These are phyloP conservation scores for Prinia subflava DNA, from an alignment of 2,113 vertebrate species.

Conservation along the genomic window DNA sequence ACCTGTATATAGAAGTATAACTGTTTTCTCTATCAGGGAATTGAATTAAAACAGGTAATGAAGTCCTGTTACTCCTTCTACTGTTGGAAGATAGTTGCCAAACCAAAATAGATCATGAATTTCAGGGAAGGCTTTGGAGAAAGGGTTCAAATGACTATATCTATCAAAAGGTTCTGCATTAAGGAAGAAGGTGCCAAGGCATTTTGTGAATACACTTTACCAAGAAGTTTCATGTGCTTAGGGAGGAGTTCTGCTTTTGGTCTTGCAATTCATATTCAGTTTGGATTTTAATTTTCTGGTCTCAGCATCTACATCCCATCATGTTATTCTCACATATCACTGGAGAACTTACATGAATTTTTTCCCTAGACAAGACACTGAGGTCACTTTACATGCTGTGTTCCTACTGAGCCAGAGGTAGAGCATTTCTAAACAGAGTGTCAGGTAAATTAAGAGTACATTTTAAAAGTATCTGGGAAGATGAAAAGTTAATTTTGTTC, in stretches of 20 bases:
- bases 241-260: background rate
- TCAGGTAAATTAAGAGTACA: background rate
- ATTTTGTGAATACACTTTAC: background rate
- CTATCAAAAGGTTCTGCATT: background rate
- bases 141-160: background rate
- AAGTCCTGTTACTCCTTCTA: background rate
- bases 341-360: accelerated
- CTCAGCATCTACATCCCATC: background rate
- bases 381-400: background rate
- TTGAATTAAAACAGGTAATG: background rate
- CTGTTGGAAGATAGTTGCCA: background rate
- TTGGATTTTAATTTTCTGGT: background rate
- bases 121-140: background rate
- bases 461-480: background rate
- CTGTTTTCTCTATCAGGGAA: background rate
- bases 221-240: background rate
- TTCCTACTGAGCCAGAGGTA: background rate
- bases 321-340: background rate
- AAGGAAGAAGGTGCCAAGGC: background rate
- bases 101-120: background rate
- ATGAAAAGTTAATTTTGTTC: background rate
- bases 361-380: background rate
- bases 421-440: background rate
- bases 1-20: background rate
- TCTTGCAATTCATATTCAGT: background rate